Evolutionary conservation across 2,888 invertebrate species (phyloP), one percentile per base, ranked within the genome.

Genomic region (Embidobia sp.): DNA sequence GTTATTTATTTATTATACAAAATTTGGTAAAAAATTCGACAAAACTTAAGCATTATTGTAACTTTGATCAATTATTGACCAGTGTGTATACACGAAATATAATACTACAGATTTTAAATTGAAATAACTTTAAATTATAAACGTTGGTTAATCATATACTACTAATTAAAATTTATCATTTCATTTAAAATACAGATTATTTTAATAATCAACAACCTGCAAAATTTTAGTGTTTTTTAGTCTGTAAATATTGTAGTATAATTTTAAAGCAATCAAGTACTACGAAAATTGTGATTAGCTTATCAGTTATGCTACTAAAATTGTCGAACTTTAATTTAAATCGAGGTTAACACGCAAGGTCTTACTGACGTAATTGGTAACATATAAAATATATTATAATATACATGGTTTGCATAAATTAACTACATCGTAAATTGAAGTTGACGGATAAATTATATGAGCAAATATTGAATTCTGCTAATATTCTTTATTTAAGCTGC

Each of bases 121-220:
- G n/a, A n/a, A n/a, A n/a, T n/a, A n/a, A n/a, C n/a, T n/a, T n/a
- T n/a, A n/a, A n/a, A n/a, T n/a, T n/a, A n/a, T n/a, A n/a, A n/a
- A n/a, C n/a, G n/a, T n/a, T n/a, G n/a, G n/a, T n/a, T n/a, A n/a
- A n/a, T n/a, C n/a, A n/a, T n/a, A n/a, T n/a, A n/a, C n/a, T n/a
- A n/a, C n/a, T n/a, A n/a, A n/a, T n/a, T n/a, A n/a, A n/a, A 42
- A 18, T 42, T 10, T 19, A 42, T 42, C 6, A 48, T 48, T 51
- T 35, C 35, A 18, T 19, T 10, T 33, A 8, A 35, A 22, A 53
- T 26, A 37, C 6, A 4, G 16, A 37, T 74, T 48, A 49, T 61
- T 72, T 63, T 53, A 22, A 74, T 74, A 80, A 79, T 83, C 80
- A 83, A 82, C 80, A 83, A 80, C 82, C 67, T 75, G 77, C 80